Evolutionary conservation across 2,113 vertebrate species (phyloP).

Genomic region (Melospiza melodia): DNA sequence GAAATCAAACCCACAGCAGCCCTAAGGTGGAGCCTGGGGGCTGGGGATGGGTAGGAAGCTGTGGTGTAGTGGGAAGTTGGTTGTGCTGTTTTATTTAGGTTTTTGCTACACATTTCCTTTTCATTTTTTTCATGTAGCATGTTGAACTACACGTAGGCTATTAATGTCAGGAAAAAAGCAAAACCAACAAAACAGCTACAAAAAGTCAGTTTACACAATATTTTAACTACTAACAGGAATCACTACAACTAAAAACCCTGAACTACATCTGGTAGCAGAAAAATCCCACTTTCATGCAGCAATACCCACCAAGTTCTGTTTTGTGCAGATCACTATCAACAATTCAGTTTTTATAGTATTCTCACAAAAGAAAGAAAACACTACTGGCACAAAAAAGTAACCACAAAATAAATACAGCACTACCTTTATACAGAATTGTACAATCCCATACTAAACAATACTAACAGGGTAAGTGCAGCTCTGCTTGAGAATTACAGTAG

Average conservation of each 20-base stretch:
- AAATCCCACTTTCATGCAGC: neutral
- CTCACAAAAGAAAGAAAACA: neutral
- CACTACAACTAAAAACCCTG: neutral
- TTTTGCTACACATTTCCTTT: neutral
- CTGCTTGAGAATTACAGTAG: neutral
- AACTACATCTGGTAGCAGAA: neutral
- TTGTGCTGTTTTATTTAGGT: neutral
- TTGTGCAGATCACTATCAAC: neutral
- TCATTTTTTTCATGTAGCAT: neutral
- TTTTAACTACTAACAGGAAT: neutral
- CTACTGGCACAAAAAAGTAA: neutral
- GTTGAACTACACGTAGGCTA: rapidly evolving
- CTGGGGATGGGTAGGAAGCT: neutral
- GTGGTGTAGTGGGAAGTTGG: neutral
- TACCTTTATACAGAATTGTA: neutral
- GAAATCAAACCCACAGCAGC: neutral
- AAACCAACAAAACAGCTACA: neutral
- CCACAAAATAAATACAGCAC: neutral
- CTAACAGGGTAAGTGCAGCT: neutral
- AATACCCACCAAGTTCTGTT: neutral
- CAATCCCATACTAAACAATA: neutral
- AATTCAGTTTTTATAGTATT: neutral
- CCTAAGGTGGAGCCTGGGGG: neutral
- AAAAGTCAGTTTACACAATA: neutral
- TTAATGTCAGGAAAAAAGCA: neutral